These are phyloP conservation scores for Carcina quercana DNA, from an alignment of 2,888 invertebrate genomes.

Conservation along the genomic window DNA sequence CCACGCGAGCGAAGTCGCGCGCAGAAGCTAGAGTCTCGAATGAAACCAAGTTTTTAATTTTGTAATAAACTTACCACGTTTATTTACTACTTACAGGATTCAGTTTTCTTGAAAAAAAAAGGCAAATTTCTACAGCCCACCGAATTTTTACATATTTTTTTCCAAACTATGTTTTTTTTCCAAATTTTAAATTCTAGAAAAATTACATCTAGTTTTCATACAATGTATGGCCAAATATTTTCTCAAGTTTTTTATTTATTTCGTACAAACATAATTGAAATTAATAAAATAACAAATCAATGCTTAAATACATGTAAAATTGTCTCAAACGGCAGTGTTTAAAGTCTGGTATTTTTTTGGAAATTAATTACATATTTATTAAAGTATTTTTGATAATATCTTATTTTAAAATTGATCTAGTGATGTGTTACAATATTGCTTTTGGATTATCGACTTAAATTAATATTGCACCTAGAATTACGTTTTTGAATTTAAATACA, in stretches of 20 bases:
- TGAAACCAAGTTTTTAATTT: conserved; percentile 25
- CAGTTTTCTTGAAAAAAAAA: conserved; percentile 40
- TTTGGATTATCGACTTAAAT: conserved; percentile 45
- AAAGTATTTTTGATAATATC: conserved; percentile 1
- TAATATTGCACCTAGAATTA: conserved; percentile 58
- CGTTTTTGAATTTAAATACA: conserved; percentile 8
- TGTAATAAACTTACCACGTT: conserved; percentile 66
- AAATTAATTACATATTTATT: background rate
- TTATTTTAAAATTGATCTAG: conserved; percentile 22
- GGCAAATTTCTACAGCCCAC: conserved; percentile 47
- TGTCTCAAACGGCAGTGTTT: conserved; percentile 8
- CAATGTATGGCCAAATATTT: conserved; percentile 36
- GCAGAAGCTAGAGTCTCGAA: too few species aligned
- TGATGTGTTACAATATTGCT: conserved; percentile 65
- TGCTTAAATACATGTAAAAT: background rate
- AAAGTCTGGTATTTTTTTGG: conserved; percentile 7
- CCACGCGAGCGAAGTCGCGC: too few species aligned
- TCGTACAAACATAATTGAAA: conserved; percentile 1
- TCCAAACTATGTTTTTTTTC: conserved; percentile 15
- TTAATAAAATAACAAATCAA: background rate
- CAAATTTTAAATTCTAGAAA: conserved; percentile 32
- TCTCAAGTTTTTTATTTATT: conserved; percentile 14
- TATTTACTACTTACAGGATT: conserved; percentile 64
- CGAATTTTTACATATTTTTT: conserved; percentile 35
- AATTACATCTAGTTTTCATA: conserved; percentile 42